Evolutionary conservation across 2,797 vertebrate species (phyloP), one percentile per base, ranked within the genome.

Genomic region (Dipus sagitta): DNA sequence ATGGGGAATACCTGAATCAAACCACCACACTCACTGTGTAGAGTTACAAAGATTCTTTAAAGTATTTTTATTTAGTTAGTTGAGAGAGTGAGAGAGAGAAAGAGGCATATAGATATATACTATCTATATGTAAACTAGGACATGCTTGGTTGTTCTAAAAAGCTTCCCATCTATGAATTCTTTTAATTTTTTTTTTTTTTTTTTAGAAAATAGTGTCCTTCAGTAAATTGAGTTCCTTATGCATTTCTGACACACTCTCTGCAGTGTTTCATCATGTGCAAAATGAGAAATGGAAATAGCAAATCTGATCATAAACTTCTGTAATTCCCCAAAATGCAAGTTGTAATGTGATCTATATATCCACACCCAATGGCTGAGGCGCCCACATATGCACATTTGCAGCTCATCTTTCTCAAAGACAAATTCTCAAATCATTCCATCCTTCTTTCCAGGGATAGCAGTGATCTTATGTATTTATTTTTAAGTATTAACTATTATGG

Each of bases 261-360:
- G 28, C 18, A 65, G 14, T 83, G 14, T 72, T 74, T 74, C 30
- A 80, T 75, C 47, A n/a, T 87, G 54, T 78, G 32, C 34, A 90
- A 90, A 95, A 86, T 80, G 21, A 95, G 72, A 84, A 52, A 75
- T 52, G 3, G 62, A 86, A 94, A 30, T 71, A 74, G 64, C 81
- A 87, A 88, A 77, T 24, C 24, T 88, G 65, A 58, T 38, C 23
- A 42, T 78, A 78, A 91, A 93, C 81, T 74, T 79, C 47, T 77
- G 0, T 76, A 72, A 60, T 89, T 91, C 28, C 64, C 86, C 68
- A 38, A 64, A 70, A 71, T 12, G 13, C 15, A 92, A 93, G 42
- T 1, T 54, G 87, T 88, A 28, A 23, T 70, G 38, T 87, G 52
- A 38, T 65, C 32, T 76, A 54, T 38, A 54, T 38, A 23, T 87